phyloP scores from a whole-genome alignment of 2,113 vertebrate species.

The Numida meleagris region DNA sequence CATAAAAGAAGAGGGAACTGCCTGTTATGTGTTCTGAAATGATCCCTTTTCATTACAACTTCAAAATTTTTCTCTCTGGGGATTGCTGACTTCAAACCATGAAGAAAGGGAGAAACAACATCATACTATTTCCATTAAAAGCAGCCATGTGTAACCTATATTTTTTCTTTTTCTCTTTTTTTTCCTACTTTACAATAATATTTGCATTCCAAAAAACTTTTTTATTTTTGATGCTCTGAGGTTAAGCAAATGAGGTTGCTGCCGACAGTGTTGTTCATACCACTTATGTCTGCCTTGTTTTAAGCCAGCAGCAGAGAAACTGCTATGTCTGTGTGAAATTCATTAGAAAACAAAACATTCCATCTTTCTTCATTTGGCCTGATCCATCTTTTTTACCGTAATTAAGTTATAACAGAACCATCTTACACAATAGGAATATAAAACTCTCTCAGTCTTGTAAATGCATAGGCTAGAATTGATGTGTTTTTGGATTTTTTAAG shows the following conservation, averaged over 20 bases:
- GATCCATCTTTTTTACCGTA: constrained; percentile 47
- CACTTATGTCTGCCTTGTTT: constrained; percentile 38
- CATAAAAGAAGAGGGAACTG: constrained; percentile 73
- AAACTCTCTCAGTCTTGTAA: not conserved
- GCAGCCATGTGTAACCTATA: constrained; percentile 67
- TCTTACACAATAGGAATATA: constrained; percentile 34
- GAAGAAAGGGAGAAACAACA: constrained; percentile 66
- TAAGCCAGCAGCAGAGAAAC: constrained; percentile 58
- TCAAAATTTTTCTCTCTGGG: constrained; percentile 75
- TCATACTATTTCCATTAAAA: constrained; percentile 78
- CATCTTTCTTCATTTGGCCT: constrained; percentile 45
- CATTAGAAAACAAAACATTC: constrained; percentile 69
- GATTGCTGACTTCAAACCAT: constrained; percentile 69
- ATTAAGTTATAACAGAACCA: constrained; percentile 53
- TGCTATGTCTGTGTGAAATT: constrained; percentile 60
- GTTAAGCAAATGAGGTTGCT: constrained; percentile 56
- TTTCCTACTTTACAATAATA: constrained; percentile 60
- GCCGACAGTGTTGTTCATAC: constrained; percentile 34
- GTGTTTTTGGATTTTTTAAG: not conserved
- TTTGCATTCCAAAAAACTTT: constrained; percentile 70
- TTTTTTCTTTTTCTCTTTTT: constrained; percentile 55
- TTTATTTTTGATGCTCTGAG: constrained; percentile 33
- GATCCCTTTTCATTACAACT: constrained; percentile 73
- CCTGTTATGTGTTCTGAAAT: constrained; percentile 71
- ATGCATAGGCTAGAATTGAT: not conserved